These are phyloP conservation scores for Patagioenas fasciata DNA, from an alignment of 2,113 vertebrate genomes.

Conservation along the genomic window DNA sequence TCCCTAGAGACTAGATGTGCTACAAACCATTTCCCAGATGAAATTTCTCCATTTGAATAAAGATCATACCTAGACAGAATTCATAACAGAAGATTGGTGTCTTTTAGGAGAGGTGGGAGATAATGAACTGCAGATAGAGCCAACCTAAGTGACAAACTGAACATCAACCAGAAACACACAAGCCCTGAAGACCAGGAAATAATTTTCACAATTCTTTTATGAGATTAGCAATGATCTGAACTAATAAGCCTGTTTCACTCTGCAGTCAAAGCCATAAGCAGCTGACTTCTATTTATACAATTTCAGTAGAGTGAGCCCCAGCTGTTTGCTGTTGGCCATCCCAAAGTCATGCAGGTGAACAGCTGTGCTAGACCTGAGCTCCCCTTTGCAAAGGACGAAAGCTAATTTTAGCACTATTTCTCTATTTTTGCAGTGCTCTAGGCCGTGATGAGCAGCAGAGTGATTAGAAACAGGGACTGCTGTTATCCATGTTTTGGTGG, in stretches of 20 bases:
- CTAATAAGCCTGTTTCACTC: background rate
- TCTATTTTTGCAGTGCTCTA: background rate
- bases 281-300: background rate
- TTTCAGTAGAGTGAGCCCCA: background rate
- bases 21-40: background rate
- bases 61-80: background rate
- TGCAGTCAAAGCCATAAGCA: background rate
- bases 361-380: background rate
- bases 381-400: background rate
- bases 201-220: background rate
- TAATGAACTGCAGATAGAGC: background rate
- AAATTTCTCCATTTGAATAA: background rate
- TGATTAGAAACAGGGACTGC: background rate
- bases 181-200: background rate
- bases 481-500: background rate
- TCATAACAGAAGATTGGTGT: rapidly evolving
- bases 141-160: background rate
- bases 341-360: background rate
- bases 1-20: background rate
- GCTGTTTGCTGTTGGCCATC: background rate
- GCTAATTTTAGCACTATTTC: background rate
- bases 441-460: background rate
- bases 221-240: background rate
- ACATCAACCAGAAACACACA: background rate
- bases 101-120: background rate